Evolutionary conservation across 1,140 invertebrate genomes (phyloP).

Genomic region (Ceratosolen fusciceps): DNA sequence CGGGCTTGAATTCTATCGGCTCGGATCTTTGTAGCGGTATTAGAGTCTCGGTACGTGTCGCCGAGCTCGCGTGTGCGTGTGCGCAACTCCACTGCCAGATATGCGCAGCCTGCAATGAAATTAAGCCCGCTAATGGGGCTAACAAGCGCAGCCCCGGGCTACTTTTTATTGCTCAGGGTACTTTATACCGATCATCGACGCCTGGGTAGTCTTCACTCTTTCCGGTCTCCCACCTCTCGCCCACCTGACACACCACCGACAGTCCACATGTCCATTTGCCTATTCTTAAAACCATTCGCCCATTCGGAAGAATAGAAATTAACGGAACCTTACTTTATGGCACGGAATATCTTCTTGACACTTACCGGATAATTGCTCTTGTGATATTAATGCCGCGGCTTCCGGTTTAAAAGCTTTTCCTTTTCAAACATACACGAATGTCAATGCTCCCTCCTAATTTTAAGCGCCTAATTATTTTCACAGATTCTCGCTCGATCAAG

Average conservation of each 20-base stretch:
- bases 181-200: neutral
- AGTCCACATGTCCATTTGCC: neutral
- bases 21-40: neutral
- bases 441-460: too few species aligned
- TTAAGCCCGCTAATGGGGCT: constrained; percentile 3
- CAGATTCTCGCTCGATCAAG: too few species aligned
- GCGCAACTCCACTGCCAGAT: neutral
- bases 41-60: neutral
- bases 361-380: neutral
- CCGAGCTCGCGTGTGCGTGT: neutral
- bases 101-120: constrained; percentile 6
- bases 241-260: too few species aligned
- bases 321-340: constrained; percentile 2
- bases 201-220: neutral
- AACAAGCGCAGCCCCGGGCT: neutral
- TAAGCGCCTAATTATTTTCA: too few species aligned
- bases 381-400: neutral
- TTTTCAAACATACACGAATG: too few species aligned
- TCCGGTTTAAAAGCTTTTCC: neutral
- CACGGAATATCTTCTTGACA: neutral
- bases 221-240: neutral
- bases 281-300: neutral
- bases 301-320: neutral
- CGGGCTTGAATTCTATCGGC: constrained; percentile 9
- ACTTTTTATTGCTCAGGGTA: neutral